Evolutionary conservation across 2,797 vertebrate genomes (phyloP), one percentile per base, ranked within the genome.

Genomic region (Myotis pilosus): DNA sequence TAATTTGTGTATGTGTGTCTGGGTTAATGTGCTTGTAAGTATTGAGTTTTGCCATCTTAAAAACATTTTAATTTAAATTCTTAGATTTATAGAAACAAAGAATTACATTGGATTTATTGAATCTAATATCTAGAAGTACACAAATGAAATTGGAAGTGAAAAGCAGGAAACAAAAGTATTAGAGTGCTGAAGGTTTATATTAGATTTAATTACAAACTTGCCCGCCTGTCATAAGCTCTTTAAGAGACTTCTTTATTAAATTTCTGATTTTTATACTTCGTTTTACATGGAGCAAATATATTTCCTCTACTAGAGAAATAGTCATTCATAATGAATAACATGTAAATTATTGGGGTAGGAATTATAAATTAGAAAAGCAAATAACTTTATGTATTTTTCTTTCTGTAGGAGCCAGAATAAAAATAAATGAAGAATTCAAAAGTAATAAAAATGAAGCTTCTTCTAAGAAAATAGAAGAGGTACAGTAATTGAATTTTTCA

Each of bases 371-470:
- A 83, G 33, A 78, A 92, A 94, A 71, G 12, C 5, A 80, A 92
- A 66, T 89, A 94, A 92, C 47, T 85, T 13, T 88, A 28, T 72
- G 1, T 92, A 49, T 75, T 89, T 72, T 74, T 90, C 28, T 91
- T 82, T 95, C 66, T 95, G 22, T 91, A 97, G 96, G 99, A 98
- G 99, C 99, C 94, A 99, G 99, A 96, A 97, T 98, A 97, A 99
- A 99, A 97, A 99, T 99, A 98, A 99, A 99, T 72, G 99, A 99
- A 97, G 99, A 99, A 98, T 99, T 99, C 96, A 98, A 75, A 97
- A 99, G 98, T 97, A 99, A 99, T 97, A 99, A 98, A 98, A 93
- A 94, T 47, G 99, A 99, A 97, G 98, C 98, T 3, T 99, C 98
- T 96, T 97, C 98, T 69, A 99, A 99, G 98, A 99, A 98, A 97